phyloP scores from a whole-genome alignment of 2,797 vertebrate genomes.

The Benthosema pterotum region DNA sequence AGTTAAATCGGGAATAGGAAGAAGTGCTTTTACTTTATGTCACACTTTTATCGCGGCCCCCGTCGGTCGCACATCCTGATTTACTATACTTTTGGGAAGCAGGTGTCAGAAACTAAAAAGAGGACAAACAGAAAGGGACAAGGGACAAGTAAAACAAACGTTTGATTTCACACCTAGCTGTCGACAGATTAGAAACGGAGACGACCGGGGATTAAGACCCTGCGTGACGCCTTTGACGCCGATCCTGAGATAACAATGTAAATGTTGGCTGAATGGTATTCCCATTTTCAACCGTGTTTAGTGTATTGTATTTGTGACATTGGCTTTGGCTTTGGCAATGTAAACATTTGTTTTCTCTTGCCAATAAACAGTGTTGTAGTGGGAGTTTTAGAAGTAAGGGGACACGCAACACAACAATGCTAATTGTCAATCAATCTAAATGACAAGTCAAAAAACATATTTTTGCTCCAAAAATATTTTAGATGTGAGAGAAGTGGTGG shows the following conservation, averaged over 20 bases:
- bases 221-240: background rate
- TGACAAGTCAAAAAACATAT: too few relatives aligned
- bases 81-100: constrained; percentile 81
- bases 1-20: constrained; percentile 83
- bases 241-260: background rate
- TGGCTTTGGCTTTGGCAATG: too few relatives aligned
- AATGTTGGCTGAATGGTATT: background rate
- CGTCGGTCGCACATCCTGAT: constrained; percentile 82
- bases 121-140: constrained; percentile 67
- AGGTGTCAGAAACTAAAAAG: constrained; percentile 59
- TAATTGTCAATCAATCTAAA: too few relatives aligned
- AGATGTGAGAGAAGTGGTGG: too few relatives aligned
- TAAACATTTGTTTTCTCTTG: too few relatives aligned
- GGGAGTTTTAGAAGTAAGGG: too few relatives aligned
- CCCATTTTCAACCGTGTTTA: too few relatives aligned
- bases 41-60: constrained; percentile 76
- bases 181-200: constrained; percentile 2
- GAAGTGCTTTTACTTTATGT: constrained; percentile 79
- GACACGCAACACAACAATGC: too few relatives aligned
- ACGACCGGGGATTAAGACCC: background rate
- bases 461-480: too few relatives aligned
- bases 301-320: too few relatives aligned
- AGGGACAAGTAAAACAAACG: constrained; percentile 48
- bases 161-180: constrained; percentile 11
- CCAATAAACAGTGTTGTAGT: too few relatives aligned